Evolutionary conservation across 2,797 vertebrate genomes (phyloP).

Genomic region (Glyptemys insculpta): DNA sequence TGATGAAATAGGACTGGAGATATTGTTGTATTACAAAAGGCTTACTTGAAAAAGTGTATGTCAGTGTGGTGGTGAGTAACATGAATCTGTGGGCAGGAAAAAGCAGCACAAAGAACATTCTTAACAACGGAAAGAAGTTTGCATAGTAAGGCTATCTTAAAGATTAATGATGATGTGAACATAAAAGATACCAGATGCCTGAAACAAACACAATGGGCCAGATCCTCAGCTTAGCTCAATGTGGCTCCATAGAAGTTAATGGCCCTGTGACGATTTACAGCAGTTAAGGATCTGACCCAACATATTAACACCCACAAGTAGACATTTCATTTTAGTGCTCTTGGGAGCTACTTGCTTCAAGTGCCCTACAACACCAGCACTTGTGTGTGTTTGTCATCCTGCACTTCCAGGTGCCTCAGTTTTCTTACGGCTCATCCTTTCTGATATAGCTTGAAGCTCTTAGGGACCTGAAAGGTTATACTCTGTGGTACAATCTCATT

Average conservation of each 20-base stretch:
- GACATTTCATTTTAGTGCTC: neutral
- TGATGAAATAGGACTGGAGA: neutral
- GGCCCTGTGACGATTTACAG: neutral
- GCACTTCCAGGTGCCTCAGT: no score
- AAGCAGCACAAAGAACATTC: neutral
- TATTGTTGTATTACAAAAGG: neutral
- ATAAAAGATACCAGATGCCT: neutral
- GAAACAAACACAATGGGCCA: neutral
- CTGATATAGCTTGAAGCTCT: neutral
- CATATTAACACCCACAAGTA: neutral
- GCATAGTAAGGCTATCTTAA: neutral
- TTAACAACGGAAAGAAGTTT: neutral
- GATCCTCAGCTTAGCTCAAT: neutral
- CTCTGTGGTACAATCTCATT: neutral
- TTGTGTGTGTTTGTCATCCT: neutral
- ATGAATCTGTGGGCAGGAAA: neutral
- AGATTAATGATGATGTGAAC: neutral
- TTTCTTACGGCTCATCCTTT: neutral
- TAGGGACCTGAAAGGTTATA: neutral
- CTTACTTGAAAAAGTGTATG: neutral
- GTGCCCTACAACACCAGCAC: neutral
- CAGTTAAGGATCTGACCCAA: neutral
- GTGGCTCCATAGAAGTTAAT: slow-evolving; percentile 1
- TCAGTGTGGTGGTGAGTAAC: neutral
- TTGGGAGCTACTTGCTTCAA: neutral